Evolutionary conservation across 2,113 vertebrate species (phyloP).

Genomic region (Chamaea fasciata): DNA sequence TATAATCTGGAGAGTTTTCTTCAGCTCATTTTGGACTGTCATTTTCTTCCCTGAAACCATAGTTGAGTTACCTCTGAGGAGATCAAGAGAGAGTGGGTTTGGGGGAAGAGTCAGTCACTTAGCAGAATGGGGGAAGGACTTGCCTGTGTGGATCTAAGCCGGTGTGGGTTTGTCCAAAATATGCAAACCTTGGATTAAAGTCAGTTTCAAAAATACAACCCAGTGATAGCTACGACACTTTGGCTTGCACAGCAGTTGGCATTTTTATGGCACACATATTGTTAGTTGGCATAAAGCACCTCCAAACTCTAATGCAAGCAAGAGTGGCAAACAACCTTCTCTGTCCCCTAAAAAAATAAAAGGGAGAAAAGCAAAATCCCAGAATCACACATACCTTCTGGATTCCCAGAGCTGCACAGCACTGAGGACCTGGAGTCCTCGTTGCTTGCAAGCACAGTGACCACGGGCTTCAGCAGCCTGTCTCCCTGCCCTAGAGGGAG

Average conservation of each 20-base stretch:
- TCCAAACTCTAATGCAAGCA: neutral
- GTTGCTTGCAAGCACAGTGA: neutral
- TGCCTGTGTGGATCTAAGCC: neutral
- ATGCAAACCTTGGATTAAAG: neutral
- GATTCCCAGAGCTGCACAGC: neutral
- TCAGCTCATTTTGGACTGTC: neutral
- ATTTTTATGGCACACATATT: neutral
- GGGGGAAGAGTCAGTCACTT: neutral
- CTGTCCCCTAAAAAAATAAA: neutral
- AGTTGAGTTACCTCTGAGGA: neutral
- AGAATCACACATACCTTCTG: neutral
- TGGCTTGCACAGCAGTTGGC: neutral
- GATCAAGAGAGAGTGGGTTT: neutral
- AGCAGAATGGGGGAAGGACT: neutral
- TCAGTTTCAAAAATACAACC: neutral
- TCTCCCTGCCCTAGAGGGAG: neutral
- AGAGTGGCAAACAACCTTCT: neutral
- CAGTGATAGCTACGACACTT: fast-evolving
- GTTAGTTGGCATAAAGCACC: neutral
- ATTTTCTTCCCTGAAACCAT: neutral
- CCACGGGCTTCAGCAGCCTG: neutral
- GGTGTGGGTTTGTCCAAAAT: neutral
- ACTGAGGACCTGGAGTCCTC: neutral
- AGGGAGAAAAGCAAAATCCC: neutral
- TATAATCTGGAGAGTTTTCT: neutral